These are phyloP conservation scores for Neolamprologus toae DNA, from an alignment of 2,113 vertebrate species.

Conservation along the genomic window DNA sequence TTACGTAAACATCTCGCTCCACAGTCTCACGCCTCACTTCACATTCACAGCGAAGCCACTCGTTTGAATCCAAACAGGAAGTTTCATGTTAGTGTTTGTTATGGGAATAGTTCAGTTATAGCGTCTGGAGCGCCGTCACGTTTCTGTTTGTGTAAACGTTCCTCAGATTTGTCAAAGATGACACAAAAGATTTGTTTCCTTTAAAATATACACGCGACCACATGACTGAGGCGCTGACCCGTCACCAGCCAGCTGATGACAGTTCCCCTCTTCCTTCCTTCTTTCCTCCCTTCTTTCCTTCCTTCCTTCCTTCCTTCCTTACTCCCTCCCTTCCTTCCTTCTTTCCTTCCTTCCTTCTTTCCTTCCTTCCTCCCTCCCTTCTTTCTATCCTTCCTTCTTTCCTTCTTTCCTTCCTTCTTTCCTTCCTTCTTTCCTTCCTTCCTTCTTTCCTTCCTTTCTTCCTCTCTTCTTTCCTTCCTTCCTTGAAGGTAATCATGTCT, in stretches of 20 bases:
- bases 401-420: accelerated
- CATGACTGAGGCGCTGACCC: not conserved
- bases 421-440: accelerated
- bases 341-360: accelerated
- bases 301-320: accelerated
- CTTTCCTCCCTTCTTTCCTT: accelerated
- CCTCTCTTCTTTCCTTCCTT: accelerated
- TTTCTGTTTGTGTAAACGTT: not conserved
- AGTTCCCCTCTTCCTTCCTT: accelerated
- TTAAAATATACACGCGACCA: not conserved
- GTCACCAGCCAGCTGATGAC: not conserved
- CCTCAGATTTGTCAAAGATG: not conserved
- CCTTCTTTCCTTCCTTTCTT: accelerated
- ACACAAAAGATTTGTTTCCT: not conserved
- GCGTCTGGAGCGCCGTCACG: not conserved
- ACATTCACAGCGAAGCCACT: not conserved
- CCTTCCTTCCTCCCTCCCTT: accelerated
- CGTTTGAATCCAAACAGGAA: not conserved
- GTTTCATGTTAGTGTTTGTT: not conserved
- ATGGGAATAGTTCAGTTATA: not conserved
- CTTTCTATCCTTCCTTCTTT: accelerated
- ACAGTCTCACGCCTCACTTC: accelerated
- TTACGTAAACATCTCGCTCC: not conserved
- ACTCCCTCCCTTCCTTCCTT: accelerated
- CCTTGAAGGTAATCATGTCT: accelerated